Evolutionary conservation across 2,113 vertebrate species (phyloP).

Genomic region (Brachyhypopomus gauderio): DNA sequence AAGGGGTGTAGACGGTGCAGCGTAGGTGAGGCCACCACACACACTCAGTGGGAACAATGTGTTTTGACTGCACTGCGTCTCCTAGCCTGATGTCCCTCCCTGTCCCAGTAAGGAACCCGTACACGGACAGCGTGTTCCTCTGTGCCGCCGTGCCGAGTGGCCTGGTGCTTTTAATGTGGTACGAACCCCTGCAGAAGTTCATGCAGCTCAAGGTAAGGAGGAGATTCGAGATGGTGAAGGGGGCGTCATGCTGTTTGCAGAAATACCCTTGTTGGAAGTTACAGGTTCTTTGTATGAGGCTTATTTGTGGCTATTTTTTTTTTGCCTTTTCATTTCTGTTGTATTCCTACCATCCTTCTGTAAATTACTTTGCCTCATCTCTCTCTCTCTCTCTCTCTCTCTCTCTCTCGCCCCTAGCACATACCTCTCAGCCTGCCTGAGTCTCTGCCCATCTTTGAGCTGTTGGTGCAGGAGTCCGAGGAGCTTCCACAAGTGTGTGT

Average conservation of each 20-base stretch:
- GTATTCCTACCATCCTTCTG: neutral
- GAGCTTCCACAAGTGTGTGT: conserved; percentile 75
- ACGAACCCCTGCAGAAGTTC: conserved; percentile 79
- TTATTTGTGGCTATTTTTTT: neutral
- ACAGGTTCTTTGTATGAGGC: neutral
- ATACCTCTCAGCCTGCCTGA: conserved; percentile 77
- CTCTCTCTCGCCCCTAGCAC: conserved; percentile 67
- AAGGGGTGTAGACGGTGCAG: conserved; percentile 71
- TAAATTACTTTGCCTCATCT: neutral
- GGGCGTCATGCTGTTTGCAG: no score
- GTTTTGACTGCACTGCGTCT: no score
- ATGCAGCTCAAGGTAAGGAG: conserved; percentile 77
- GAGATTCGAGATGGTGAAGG: neutral
- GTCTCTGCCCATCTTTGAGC: conserved; percentile 79
- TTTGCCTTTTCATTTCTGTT: neutral
- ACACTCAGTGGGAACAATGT: neutral
- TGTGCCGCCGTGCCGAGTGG: conserved; percentile 71
- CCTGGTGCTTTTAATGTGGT: conserved; percentile 79
- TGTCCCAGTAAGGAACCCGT: conserved; percentile 74
- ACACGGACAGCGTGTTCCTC: conserved; percentile 76
- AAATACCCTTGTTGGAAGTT: neutral
- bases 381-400: neutral
- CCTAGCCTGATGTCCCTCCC: neutral
- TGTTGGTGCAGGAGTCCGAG: conserved; percentile 80
- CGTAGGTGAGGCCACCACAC: conserved; percentile 41